These are phyloP conservation scores for Megatriorchis doriae DNA, from an alignment of 2,113 vertebrate species.

Conservation along the genomic window DNA sequence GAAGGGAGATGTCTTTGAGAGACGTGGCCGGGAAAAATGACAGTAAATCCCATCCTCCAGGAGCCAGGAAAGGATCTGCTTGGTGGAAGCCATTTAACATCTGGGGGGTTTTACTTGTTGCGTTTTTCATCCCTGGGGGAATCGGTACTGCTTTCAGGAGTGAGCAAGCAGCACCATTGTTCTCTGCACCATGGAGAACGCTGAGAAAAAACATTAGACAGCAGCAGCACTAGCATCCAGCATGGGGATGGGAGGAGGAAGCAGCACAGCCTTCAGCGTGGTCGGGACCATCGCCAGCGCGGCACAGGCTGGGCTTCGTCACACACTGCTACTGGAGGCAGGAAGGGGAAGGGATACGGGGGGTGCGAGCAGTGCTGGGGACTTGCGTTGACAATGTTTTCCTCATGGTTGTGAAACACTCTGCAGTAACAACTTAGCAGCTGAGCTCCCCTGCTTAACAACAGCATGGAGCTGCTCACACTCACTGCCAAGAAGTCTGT, in stretches of 20 bases:
- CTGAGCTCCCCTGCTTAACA: background rate
- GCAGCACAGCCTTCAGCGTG: background rate
- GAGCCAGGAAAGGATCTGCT: background rate
- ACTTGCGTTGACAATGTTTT: background rate
- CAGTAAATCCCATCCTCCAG: background rate
- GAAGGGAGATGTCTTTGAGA: background rate
- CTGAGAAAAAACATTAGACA: no score
- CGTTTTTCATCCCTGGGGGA: background rate
- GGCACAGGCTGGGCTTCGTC: background rate
- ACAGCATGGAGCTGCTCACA: background rate
- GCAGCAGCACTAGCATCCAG: background rate
- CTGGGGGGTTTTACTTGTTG: background rate
- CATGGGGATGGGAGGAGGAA: background rate
- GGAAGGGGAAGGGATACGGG: background rate
- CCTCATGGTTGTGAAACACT: background rate
- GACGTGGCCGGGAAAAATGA: background rate
- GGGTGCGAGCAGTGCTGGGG: background rate
- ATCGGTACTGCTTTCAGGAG: background rate
- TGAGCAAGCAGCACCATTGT: background rate
- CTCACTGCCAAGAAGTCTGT: background rate
- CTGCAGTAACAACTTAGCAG: background rate
- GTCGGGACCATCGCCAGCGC: background rate
- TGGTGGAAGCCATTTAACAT: background rate
- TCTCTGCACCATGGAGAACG: background rate
- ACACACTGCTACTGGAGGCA: accelerated